A percentile compares a stretch with the other conserved stretches of the same genome.
Evolutionary conservation across 2,797 vertebrate genomes (phyloP).

Genomic region (Lophius americanus): DNA sequence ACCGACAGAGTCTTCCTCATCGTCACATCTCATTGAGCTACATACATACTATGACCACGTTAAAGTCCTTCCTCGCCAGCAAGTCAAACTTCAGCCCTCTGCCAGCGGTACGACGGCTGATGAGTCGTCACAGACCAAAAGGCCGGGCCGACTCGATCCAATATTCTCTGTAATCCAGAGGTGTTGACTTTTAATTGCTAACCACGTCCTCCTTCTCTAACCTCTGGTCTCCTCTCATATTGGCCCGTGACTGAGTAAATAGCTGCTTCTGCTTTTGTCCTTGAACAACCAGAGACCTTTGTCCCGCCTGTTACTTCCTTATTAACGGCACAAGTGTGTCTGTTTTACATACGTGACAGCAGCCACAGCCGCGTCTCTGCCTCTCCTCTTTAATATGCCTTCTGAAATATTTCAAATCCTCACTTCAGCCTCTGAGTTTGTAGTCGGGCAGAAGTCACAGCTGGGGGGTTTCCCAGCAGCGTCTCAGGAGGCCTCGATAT

Average conservation of each 20-base stretch:
- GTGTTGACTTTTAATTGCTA: constrained; percentile 73
- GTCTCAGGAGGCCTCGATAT: constrained; percentile 5
- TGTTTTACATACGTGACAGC: constrained; percentile 23
- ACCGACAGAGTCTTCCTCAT: constrained; percentile 36
- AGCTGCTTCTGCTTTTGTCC: constrained; percentile 73
- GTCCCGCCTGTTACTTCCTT: constrained; percentile 77
- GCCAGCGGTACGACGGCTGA: constrained; percentile 1
- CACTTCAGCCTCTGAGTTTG: neutral
- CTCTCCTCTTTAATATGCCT: neutral
- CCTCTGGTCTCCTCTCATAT: constrained; percentile 48
- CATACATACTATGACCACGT: constrained; percentile 6
- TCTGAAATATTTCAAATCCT: neutral
- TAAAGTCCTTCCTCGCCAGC: neutral
- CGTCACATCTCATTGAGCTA: constrained; percentile 5
- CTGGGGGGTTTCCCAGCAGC: constrained; percentile 11
- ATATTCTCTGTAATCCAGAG: constrained; percentile 29
- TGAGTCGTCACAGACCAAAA: constrained; percentile 43
- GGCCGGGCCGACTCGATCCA: neutral
- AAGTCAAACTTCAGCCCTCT: constrained; percentile 6
- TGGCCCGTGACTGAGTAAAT: constrained; percentile 48
- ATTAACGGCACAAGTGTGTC: constrained; percentile 51
- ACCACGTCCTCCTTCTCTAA: constrained; percentile 58
- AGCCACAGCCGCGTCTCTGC: neutral
- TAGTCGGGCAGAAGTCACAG: neutral
- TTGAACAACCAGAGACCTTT: constrained; percentile 71